Conservation (phyloP, 2,113 vertebrate species). For the Heloderma charlesbogerti region DNA sequence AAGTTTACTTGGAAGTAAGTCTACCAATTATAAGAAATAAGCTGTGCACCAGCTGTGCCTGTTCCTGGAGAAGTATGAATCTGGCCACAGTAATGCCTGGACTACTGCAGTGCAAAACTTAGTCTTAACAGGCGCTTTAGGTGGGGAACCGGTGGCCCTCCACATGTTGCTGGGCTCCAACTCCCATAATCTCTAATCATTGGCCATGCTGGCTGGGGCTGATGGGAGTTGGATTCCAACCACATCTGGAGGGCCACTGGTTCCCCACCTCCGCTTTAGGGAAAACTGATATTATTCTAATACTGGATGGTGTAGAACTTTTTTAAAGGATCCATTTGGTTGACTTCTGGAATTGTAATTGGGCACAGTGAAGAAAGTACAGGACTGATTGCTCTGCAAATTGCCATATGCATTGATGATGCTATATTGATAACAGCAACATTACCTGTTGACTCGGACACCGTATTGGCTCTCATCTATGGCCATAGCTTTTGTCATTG, state of each 20-base stretch:
- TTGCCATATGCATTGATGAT: no score
- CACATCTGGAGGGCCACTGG: not conserved
- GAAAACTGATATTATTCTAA: not conserved
- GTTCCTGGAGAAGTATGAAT: not conserved
- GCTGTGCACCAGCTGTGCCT: not conserved
- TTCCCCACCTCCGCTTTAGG: not conserved
- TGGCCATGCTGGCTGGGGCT: not conserved
- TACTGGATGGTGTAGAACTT: not conserved
- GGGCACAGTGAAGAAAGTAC: not conserved
- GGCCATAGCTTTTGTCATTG: slow-evolving; percentile 89
- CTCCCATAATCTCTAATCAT: not conserved
- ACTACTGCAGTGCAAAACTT: no score
- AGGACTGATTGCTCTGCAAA: not conserved
- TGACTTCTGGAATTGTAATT: not conserved
- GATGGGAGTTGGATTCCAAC: not conserved
- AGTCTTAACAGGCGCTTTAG: not conserved
- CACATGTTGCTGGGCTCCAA: not conserved
- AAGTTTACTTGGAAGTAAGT: not conserved
- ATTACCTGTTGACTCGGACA: slow-evolving; percentile 86
- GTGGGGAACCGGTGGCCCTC: not conserved
- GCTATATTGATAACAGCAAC: no score
- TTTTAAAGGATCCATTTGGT: not conserved
- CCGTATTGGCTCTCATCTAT: slow-evolving; percentile 84
- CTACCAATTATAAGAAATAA: not conserved
- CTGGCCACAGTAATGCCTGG: not conserved